Base-by-base conservation (phyloP, 2,888 invertebrate genomes). In the Itoplectis maculator region DNA sequence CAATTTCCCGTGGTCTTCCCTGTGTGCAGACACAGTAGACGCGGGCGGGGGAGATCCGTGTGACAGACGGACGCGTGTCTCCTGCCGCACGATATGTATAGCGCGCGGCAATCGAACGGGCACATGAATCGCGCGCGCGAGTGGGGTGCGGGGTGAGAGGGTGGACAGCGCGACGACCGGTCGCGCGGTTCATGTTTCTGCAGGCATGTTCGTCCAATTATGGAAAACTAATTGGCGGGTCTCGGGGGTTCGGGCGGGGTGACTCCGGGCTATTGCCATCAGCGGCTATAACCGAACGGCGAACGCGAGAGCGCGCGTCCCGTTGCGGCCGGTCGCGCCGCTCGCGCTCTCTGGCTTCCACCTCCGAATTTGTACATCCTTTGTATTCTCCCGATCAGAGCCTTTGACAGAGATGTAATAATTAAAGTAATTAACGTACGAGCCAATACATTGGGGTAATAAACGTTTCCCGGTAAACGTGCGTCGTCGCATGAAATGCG, bases 191-290 rank as follows among this genome's bases (percentile, higher is more conserved):
- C 85, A 61, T 77, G 72, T 79, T 66, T 69, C 79, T 78, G 82
- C 79, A 80, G 82, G 82, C 86, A 85, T 87, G 88, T 87, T 87
- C 89, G 90, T 92, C 92, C 92, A 92, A 92, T 92, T 92, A 92
- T 92, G 90, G 91, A 91, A 92, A 92, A 92, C 92, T 92, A 92
- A 92, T 92, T 92, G 92, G 91, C 91, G 88, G 83, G 29, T 76
- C 65, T 29, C 29, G 29, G 29, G 70, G 56, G 68, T 29, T 75
- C 79, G 69, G 56, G 68, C 49, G 61, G n/a, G n/a, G 74, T 80
- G 80, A 78, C 82, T 82, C 65, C 72, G 61, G 82, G 82, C 79
- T 75, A 70, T 78, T 40, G 37, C 20, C 61, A 47, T 35, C 61
- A 35, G 45, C 59, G 35, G 29, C 8, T 49, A 65, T 68, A 56